These are phyloP conservation scores for Listrodromus nycthemerus DNA, from an alignment of 2,888 invertebrate species.

Conservation along the genomic window DNA sequence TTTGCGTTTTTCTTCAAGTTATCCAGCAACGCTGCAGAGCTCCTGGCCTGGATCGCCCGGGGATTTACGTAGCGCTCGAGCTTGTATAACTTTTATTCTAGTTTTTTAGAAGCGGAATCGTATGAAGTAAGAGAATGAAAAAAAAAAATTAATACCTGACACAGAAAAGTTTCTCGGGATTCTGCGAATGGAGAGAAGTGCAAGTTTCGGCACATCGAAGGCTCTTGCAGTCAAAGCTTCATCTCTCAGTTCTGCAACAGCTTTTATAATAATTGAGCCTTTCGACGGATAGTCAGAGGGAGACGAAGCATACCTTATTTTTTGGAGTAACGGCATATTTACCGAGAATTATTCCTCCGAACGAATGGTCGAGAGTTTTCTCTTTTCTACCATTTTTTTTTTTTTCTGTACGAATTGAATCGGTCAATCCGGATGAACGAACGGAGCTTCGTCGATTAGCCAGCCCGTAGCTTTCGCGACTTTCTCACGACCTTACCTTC, in stretches of 20 bases:
- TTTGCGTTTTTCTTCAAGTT: slow-evolving; percentile 42
- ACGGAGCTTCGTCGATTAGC: slow-evolving; percentile 31
- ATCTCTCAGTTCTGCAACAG: neutral
- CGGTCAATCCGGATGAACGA: slow-evolving; percentile 65
- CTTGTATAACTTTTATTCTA: slow-evolving; percentile 46
- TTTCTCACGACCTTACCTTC: slow-evolving; percentile 52
- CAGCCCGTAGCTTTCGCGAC: slow-evolving; percentile 49
- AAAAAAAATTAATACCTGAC: neutral
- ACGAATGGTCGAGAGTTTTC: neutral
- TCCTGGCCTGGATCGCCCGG: neutral
- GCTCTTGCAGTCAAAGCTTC: neutral
- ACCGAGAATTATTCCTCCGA: neutral
- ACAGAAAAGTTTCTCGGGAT: neutral
- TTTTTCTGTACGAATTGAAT: slow-evolving; percentile 29
- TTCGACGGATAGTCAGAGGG: neutral
- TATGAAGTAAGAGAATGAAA: neutral
- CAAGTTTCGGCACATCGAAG: neutral
- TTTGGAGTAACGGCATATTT: neutral
- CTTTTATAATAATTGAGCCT: slow-evolving; percentile 4
- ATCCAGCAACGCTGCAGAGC: slow-evolving; percentile 27
- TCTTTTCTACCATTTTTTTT: neutral
- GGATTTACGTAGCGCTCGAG: slow-evolving; percentile 45
- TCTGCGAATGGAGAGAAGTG: neutral
- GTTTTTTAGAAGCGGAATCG: slow-evolving; percentile 5
- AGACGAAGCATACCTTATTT: neutral